Evolutionary conservation across 2,113 vertebrate genomes (phyloP), one percentile per base, ranked within the genome.

Genomic region (Pipa parva): DNA sequence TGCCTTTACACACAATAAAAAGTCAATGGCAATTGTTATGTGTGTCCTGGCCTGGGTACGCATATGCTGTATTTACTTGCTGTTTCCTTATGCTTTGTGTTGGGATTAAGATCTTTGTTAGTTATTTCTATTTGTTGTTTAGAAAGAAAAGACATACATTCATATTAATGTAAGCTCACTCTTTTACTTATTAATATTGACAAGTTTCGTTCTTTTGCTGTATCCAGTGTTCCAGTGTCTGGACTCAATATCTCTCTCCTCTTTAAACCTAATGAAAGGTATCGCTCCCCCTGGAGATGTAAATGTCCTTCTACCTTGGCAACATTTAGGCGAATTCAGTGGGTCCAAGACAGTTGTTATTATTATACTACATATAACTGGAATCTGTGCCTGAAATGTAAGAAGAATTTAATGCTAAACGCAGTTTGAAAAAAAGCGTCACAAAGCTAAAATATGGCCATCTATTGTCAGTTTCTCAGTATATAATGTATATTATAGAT

Each of bases 1-100:
- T 58, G 55, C 37, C 55, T 36, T 58, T 58, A 58, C 55, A 58
- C 55, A 58, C 55, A 58, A 58, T 58, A 58, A 58, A n/a, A 58
- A 37, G 31, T 58, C 55, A 58, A 58, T 58, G 55, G n/a, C 55
- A 22, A 58, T 58, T 58, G 55, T 58, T 58, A 58, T 58, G 55
- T 20, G 29, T 29, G 55, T 36, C 31, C 29, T 20, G 55, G 55
- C 31, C 29, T 20, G 55, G 55, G 55, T 31, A 29, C 55, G 36
- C 20, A 6, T 10, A 20, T 12, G 55, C 55, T 24, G 10, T 31
- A 33, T 58, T 20, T 58, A 12, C 28, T 29, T 36, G 29, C 18
- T 22, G 55, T 11, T n/a, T 20, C 3, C 11, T 18, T 20, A 12
- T 13, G 49, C 8, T 52, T 24, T 52, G n/a, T 26, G 12, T 31